phyloP scores from a whole-genome alignment of 2,888 invertebrate species.

The Gandaritis pyraliata region DNA sequence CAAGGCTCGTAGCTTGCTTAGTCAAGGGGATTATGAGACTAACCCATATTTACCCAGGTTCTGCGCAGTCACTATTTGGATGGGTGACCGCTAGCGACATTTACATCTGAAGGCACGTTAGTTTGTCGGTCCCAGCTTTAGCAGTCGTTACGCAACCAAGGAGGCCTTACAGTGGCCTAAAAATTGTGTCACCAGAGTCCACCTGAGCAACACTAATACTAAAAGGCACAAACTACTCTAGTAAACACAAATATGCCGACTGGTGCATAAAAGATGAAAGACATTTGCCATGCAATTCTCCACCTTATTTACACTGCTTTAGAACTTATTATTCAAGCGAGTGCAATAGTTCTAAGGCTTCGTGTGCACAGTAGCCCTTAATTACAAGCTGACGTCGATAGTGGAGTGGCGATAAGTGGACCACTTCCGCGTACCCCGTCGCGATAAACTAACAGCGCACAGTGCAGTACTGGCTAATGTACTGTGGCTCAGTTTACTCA shows the following conservation, averaged over 20 bases:
- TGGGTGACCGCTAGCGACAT: too few relatives aligned
- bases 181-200: not conserved
- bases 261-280: slow-evolving; percentile 10
- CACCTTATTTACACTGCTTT: not conserved
- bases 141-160: too few relatives aligned
- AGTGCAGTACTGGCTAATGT: not conserved
- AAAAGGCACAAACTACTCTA: slow-evolving; percentile 2
- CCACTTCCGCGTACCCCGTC: slow-evolving; percentile 26
- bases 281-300: not conserved
- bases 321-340: not conserved
- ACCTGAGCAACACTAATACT: not conserved
- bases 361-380: slow-evolving; percentile 27
- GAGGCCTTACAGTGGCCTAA: too few relatives aligned
- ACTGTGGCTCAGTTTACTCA: not conserved
- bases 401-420: slow-evolving; percentile 29
- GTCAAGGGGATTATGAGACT: too few relatives aligned
- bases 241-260: slow-evolving; percentile 5
- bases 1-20: too few relatives aligned
- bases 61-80: too few relatives aligned
- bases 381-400: slow-evolving; percentile 29
- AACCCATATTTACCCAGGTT: too few relatives aligned
- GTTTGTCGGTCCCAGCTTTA: too few relatives aligned
- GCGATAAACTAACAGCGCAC: slow-evolving; percentile 28
- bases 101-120: too few relatives aligned
- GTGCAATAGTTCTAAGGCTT: slow-evolving; percentile 23